Percentiles rank a stretch among this genome's conserved stretches.
These are phyloP conservation scores for Pseudoatta argentina DNA, from an alignment of 1,140 invertebrate genomes.

Conservation along the genomic window DNA sequence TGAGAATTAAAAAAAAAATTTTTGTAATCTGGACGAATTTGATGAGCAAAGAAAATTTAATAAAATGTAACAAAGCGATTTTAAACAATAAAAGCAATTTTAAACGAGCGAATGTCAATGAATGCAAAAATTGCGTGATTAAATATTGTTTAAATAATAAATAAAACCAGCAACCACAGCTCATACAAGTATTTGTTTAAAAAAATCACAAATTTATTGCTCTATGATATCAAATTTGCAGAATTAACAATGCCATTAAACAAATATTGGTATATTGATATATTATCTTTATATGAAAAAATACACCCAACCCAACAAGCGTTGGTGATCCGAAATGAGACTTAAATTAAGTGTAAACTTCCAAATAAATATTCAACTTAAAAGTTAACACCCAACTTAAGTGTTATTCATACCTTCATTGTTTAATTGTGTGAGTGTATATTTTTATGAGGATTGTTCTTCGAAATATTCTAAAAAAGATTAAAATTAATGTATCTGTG, in stretches of 20 bases:
- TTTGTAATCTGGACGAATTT: background rate
- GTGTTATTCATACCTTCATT: no score
- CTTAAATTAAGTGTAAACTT: no score
- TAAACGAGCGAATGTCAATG: background rate
- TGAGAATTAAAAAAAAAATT: constrained; percentile 22
- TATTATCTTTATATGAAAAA: no score
- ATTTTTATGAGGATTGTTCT: no score
- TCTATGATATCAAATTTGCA: background rate
- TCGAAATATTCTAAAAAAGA: background rate
- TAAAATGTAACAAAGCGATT: background rate
- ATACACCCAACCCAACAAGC: no score
- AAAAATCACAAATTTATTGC: constrained; percentile 13
- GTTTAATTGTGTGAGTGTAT: no score
- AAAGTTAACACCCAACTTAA: no score
- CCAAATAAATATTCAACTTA: no score
- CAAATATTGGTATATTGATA: constrained; percentile 1
- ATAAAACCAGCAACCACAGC: background rate
- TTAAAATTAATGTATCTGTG: background rate
- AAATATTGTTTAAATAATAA: constrained; percentile 27
- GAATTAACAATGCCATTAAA: background rate
- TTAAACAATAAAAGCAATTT: constrained; percentile 6
- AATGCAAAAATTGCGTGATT: background rate
- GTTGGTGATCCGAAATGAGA: no score
- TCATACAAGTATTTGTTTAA: background rate
- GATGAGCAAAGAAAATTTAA: constrained; percentile 8